Percentiles rank a stretch among this genome's conserved stretches.
These are phyloP conservation scores for Ursus arctos DNA, from an alignment of 2,113 vertebrate species.

Conservation along the genomic window DNA sequence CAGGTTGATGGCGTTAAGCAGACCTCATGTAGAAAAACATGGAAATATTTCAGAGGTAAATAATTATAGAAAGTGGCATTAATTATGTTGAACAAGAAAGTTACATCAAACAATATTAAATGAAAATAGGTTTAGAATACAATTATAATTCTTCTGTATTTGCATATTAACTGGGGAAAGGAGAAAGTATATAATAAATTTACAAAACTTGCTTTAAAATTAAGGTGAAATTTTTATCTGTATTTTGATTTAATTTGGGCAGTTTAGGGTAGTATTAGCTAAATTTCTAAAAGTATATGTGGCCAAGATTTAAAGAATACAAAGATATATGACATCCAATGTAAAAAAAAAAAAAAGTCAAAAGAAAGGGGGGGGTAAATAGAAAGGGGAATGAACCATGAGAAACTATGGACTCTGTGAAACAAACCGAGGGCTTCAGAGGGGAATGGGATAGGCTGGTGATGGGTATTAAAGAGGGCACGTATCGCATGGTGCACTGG, in stretches of 20 bases:
- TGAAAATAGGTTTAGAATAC: background rate
- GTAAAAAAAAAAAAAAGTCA: background rate
- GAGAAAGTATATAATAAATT: background rate
- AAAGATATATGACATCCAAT: background rate
- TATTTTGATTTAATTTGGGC: slow-evolving; percentile 1
- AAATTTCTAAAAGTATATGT: slow-evolving; percentile 2
- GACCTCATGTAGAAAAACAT: background rate
- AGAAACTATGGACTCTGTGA: no score
- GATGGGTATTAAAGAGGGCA: no score
- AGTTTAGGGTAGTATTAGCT: background rate
- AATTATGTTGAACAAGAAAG: background rate
- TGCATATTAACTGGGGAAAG: slow-evolving; percentile 13
- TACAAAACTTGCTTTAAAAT: background rate
- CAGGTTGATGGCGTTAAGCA: background rate
- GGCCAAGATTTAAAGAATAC: background rate
- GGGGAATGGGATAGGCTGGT: no score
- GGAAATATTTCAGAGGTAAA: background rate
- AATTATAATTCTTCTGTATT: background rate
- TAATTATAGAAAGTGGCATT: slow-evolving; percentile 10
- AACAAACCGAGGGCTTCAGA: no score
- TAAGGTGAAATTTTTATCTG: background rate
- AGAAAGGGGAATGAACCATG: no score
- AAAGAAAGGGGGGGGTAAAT: no score
- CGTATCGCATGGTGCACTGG: no score
- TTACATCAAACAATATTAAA: slow-evolving; percentile 30